These are phyloP conservation scores for Halcyon senegalensis DNA, from an alignment of 2,113 vertebrate species.

Conservation along the genomic window DNA sequence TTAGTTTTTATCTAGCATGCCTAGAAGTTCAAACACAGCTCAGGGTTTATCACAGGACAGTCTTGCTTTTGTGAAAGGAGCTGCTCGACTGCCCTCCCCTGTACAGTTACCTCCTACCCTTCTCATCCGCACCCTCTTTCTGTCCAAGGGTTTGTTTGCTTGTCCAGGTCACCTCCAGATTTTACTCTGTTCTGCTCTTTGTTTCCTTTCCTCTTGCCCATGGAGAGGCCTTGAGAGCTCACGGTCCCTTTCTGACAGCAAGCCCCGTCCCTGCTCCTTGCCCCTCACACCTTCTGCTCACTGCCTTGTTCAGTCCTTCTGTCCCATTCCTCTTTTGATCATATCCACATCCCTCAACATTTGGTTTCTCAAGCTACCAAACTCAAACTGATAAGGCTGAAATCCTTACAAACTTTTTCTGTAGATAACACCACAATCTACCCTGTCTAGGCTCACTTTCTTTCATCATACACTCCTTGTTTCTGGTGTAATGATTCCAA, in stretches of 20 bases:
- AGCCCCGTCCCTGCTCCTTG: neutral
- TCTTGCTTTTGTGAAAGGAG: neutral
- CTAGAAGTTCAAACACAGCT: neutral
- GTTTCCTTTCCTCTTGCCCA: neutral
- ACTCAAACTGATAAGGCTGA: neutral
- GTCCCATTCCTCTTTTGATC: neutral
- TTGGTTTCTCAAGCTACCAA: neutral
- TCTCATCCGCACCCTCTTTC: neutral
- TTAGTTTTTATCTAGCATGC: accelerated
- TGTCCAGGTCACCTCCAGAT: neutral
- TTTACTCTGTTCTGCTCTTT: neutral
- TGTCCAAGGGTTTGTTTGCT: neutral
- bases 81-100: neutral
- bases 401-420: neutral
- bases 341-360: neutral
- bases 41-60: neutral
- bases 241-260: accelerated
- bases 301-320: neutral
- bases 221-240: accelerated
- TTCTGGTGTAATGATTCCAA: neutral
- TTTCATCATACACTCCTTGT: neutral
- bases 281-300: neutral
- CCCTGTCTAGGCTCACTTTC: neutral
- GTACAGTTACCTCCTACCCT: neutral
- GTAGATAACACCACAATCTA: neutral